phyloP scores from a whole-genome alignment of 2,888 invertebrate genomes.

The Seira ritae region DNA sequence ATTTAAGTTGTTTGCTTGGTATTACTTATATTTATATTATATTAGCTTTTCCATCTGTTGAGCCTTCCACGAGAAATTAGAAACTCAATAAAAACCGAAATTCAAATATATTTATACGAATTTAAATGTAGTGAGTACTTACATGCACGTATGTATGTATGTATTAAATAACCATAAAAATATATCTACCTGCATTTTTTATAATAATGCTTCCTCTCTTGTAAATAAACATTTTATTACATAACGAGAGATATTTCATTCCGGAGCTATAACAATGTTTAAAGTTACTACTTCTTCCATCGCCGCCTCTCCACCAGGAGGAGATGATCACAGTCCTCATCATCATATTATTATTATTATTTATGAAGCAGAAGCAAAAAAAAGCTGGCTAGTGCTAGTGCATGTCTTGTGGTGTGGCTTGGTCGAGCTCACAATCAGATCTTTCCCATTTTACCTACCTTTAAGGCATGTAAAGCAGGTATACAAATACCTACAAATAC shows the following conservation, averaged over 20 bases:
- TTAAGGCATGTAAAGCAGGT: too few relatives aligned
- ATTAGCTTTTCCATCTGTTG: not conserved
- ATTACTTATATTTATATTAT: not conserved
- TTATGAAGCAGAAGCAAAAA: too few relatives aligned
- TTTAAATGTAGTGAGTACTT: too few relatives aligned
- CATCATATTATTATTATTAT: not conserved
- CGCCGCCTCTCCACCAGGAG: not conserved
- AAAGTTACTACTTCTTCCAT: not conserved
- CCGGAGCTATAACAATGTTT: not conserved
- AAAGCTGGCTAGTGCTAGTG: too few relatives aligned
- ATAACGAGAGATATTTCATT: not conserved
- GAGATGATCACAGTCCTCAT: slow-evolving; percentile 11
- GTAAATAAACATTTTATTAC: not conserved
- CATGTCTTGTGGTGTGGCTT: too few relatives aligned
- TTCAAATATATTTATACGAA: too few relatives aligned
- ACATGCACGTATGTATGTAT: not conserved
- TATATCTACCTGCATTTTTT: slow-evolving; percentile 15
- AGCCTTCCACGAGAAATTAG: not conserved
- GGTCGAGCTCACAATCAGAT: too few relatives aligned
- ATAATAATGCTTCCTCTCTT: slow-evolving; percentile 13
- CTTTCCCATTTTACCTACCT: too few relatives aligned
- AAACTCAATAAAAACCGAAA: not conserved
- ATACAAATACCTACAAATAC: too few relatives aligned
- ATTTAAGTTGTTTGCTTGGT: too few relatives aligned
- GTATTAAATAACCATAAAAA: not conserved